Percentiles rank a stretch among this genome's conserved stretches.
Evolutionary conservation across 2,113 vertebrate species (phyloP).

Genomic region (Sciurus niger): DNA sequence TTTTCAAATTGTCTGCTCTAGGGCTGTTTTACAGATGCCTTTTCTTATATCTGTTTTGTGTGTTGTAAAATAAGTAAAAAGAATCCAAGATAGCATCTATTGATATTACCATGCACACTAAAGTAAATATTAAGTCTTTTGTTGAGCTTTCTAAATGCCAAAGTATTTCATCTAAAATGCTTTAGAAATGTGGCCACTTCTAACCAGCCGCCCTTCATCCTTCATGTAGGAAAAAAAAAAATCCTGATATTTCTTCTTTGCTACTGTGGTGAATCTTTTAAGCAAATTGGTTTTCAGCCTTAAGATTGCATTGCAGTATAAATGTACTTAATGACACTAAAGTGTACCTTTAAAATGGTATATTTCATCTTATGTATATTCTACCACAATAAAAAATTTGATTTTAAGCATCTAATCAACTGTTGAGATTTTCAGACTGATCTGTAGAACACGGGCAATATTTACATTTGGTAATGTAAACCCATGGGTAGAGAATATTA

Average conservation of each 20-base stretch:
- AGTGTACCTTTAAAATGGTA: not conserved
- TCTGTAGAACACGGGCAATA: not conserved
- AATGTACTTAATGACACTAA: not conserved
- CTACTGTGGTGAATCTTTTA: not conserved
- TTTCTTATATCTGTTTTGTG: conserved; percentile 30
- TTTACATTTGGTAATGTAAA: not conserved
- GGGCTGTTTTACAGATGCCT: not conserved
- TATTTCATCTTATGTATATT: conserved; percentile 29
- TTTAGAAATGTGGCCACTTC: not conserved
- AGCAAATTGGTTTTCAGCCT: conserved; percentile 42
- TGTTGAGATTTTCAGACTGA: not conserved
- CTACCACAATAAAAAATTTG: not conserved
- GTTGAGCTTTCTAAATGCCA: conserved; percentile 51
- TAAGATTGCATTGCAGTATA: not conserved
- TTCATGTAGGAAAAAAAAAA: too few relatives aligned
- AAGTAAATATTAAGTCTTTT: conserved; percentile 51
- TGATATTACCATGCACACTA: not conserved
- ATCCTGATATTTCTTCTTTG: not conserved
- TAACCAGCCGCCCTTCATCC: not conserved
- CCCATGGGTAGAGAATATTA: conserved; percentile 27
- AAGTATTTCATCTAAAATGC: conserved; percentile 40
- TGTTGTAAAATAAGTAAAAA: conserved; percentile 32
- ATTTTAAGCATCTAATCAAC: conserved; percentile 45
- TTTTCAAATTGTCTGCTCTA: conserved; percentile 50
- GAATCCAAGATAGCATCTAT: conserved; percentile 1